Conservation (phyloP, 2,888 invertebrate genomes). For the Cephus runcator region DNA sequence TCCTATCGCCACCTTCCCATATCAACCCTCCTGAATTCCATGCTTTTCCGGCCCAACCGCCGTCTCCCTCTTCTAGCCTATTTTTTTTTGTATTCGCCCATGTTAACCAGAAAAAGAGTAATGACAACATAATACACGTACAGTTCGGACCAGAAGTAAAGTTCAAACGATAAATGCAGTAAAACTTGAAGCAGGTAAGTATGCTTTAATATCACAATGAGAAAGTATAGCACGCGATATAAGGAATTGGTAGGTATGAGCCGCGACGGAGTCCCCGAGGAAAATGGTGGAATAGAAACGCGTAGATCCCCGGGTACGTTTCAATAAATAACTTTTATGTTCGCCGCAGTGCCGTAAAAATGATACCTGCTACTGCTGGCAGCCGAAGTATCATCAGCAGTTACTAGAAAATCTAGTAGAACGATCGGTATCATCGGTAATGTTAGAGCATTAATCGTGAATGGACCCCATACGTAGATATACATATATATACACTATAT, state of each 20-base stretch:
- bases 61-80: slow-evolving; percentile 2
- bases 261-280: not conserved
- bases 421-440: not conserved
- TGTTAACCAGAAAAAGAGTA: not conserved
- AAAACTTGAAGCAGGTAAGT: not conserved
- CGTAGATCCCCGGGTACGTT: slow-evolving; percentile 9
- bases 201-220: not conserved
- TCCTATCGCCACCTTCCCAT: slow-evolving; percentile 18
- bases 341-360: slow-evolving; percentile 13
- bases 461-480: not conserved
- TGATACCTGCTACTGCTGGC: not conserved
- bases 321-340: slow-evolving; percentile 36
- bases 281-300: not conserved
- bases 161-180: not conserved
- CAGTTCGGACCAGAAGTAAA: not conserved
- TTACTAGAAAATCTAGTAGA: not conserved
- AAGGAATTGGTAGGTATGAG: not conserved
- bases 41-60: slow-evolving; percentile 16
- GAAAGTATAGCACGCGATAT: not conserved
- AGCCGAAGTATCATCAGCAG: not conserved
- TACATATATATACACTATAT: not conserved
- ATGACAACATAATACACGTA: not conserved
- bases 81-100: not conserved
- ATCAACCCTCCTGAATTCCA: slow-evolving; percentile 37
- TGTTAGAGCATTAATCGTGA: not conserved